These are phyloP conservation scores for Centropristis striata DNA, from an alignment of 2,113 vertebrate species.

Conservation along the genomic window DNA sequence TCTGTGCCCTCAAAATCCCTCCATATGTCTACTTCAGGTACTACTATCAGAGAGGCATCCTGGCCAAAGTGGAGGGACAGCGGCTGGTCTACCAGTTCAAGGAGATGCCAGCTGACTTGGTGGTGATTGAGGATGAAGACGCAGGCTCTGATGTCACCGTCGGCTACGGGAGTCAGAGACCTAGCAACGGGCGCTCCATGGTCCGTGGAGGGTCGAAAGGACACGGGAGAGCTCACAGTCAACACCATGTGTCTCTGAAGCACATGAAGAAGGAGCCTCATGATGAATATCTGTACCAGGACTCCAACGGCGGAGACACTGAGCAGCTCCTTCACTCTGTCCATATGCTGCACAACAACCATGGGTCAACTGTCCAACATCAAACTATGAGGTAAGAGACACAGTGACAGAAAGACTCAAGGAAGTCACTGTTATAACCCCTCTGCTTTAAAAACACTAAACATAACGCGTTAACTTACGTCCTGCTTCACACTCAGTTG, in stretches of 20 bases:
- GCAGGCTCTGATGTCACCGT: constrained; percentile 58
- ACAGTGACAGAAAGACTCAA: background rate
- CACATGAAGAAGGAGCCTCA: constrained; percentile 78
- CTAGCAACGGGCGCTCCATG: constrained; percentile 71
- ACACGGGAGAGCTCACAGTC: constrained; percentile 68
- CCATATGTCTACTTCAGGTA: constrained; percentile 80
- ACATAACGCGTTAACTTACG: no score
- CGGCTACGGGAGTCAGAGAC: constrained; percentile 68
- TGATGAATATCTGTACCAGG: constrained; percentile 74
- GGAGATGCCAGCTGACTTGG: constrained; percentile 91
- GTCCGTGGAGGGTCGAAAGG: constrained; percentile 74
- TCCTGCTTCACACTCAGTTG: no score
- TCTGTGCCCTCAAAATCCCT: no score
- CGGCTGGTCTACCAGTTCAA: constrained; percentile 93
- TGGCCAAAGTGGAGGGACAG: constrained; percentile 93
- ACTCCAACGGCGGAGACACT: constrained; percentile 56
- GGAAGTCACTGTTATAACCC: background rate
- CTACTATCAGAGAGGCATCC: constrained; percentile 93
- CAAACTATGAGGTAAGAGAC: constrained; percentile 79
- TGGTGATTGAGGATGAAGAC: constrained; percentile 90
- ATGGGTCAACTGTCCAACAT: constrained; percentile 73
- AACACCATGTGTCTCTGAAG: constrained; percentile 65
- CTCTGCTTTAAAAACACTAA: no score
- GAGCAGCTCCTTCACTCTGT: constrained; percentile 82
- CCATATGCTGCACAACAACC: constrained; percentile 81